These are phyloP conservation scores for Athalia cordata DNA, from an alignment of 2,888 invertebrate genomes.

Conservation along the genomic window DNA sequence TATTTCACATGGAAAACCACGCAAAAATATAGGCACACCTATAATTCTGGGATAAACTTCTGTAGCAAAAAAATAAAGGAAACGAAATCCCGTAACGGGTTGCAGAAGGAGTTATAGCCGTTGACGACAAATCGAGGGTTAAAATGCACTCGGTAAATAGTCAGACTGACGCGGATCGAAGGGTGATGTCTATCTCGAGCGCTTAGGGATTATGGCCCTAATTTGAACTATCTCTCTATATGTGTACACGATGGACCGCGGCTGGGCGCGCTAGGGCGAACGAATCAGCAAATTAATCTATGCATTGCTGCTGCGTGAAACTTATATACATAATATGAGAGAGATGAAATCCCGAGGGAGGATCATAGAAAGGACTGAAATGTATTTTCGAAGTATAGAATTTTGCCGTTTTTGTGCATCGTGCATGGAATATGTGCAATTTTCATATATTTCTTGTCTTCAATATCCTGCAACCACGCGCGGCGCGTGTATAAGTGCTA, in stretches of 20 bases:
- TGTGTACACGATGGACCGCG: conserved; percentile 21
- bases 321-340: neutral
- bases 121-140: conserved; percentile 74
- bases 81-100: conserved; percentile 66
- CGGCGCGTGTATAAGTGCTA: conserved; percentile 40
- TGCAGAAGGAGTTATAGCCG: conserved; percentile 62
- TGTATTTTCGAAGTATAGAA: no score
- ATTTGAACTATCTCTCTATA: conserved; percentile 60
- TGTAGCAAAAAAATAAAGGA: neutral
- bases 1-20: neutral
- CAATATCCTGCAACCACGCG: conserved; percentile 10
- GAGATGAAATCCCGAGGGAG: conserved; percentile 1
- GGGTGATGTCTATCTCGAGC: conserved; percentile 64
- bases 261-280: conserved; percentile 36
- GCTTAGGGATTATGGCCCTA: conserved; percentile 72
- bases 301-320: neutral
- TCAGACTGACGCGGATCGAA: conserved; percentile 54
- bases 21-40: no score
- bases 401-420: no score
- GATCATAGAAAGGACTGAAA: neutral
- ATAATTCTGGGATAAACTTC: neutral
- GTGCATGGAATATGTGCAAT: no score
- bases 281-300: conserved; percentile 40
- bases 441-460: neutral
- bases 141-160: conserved; percentile 73